Evolutionary conservation across 1,140 invertebrate species (phyloP), one percentile per base, ranked within the genome.

Genomic region (Daktulosphaira vitifoliae): DNA sequence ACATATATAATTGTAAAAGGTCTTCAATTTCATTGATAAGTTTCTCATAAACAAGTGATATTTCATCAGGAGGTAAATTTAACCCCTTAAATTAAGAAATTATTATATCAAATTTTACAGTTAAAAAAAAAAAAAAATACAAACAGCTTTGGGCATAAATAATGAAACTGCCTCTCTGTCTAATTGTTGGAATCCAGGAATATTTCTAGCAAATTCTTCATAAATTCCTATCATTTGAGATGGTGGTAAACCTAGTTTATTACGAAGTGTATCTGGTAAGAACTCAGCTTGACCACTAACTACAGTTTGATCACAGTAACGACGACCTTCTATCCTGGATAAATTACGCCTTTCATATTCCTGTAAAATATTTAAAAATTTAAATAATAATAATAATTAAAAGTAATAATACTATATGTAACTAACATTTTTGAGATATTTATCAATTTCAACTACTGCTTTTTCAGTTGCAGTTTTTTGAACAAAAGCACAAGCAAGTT

Each of bases 401-500:
- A 16, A 11, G 29, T 33, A 33, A 33, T 22, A 16, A 7, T 16
- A 48, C 15, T 16, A 6, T n/a, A 48, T n/a, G 6, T 48, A n/a
- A 69, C 69, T 67, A 37, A 71, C 70, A 9, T 68, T 37, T 70
- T 85, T 77, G 3, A 98, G 75, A 68, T 90, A 78, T 71, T 96
- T 94, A 71, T 99, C 96, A 72, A 99, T 89, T 78, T 99, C 96
- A 0, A 87, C 85, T 44, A 97, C 84, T 0, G 93, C 92, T 73
- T 96, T 97, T 73, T 99, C 96, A 11, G 97, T 92, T 0, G 96
- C 92, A 3, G 91, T 96, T 75, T 99, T 99, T 75, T 99, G 96
- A 50, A 99, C 91, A 72, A 96, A 97, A 37, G 91, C 92, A 73
- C 92, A 96, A 0, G 92, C 92, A 3, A 98, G 75, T 74, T 98